Percentiles rank a stretch among this genome's conserved stretches.
Evolutionary conservation across 2,888 invertebrate species (phyloP).

Genomic region (Plagodis pulveraria): DNA sequence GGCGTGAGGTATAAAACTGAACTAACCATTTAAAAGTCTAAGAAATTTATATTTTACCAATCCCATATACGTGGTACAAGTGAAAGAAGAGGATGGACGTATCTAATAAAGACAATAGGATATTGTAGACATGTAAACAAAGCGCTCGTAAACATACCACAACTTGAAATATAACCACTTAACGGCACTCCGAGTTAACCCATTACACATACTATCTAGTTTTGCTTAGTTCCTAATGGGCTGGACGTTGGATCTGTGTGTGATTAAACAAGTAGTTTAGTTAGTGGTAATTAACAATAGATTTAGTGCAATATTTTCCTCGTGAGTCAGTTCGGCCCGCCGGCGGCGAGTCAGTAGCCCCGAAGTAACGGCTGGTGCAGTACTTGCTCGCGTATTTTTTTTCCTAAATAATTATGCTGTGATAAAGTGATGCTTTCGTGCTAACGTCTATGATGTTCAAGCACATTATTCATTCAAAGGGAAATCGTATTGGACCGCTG

Average conservation of each 20-base stretch:
- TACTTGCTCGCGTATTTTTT: slow-evolving; percentile 18
- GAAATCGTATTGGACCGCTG: slow-evolving; percentile 59
- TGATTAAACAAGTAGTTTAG: slow-evolving; percentile 63
- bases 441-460: slow-evolving; percentile 61
- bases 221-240: slow-evolving; percentile 50
- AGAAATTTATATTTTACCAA: no score
- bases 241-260: slow-evolving; percentile 49
- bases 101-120: no score
- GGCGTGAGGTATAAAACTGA: no score
- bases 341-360: slow-evolving; percentile 42
- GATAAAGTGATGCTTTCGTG: slow-evolving; percentile 58
- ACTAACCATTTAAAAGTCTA: no score
- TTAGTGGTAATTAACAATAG: slow-evolving; percentile 67
- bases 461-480: slow-evolving; percentile 53
- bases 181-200: slow-evolving; percentile 45
- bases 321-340: slow-evolving; percentile 59
- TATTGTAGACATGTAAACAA: no score
- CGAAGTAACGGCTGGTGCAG: slow-evolving; percentile 9
- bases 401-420: slow-evolving; percentile 20
- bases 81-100: no score
- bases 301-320: slow-evolving; percentile 75
- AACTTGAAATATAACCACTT: slow-evolving; percentile 45
- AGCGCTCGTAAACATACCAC: not conserved
- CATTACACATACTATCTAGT: slow-evolving; percentile 55
- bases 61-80: no score